Conservation (phyloP, 1,140 invertebrate species). For the Heliconius hewitsoni region DNA sequence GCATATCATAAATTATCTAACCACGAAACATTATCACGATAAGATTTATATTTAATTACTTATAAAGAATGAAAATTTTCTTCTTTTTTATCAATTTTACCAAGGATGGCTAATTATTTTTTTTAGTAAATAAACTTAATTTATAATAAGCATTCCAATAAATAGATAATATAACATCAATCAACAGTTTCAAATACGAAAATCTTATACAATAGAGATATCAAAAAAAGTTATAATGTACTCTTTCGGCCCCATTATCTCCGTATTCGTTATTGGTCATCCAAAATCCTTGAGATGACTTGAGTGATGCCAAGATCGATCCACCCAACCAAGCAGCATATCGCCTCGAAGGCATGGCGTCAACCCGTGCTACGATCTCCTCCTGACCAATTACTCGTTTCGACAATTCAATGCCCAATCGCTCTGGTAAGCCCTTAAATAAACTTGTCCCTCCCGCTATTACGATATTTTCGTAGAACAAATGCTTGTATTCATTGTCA, state of each 20-base stretch:
- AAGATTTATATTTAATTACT: neutral
- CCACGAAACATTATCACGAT: neutral
- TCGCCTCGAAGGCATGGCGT: slow-evolving; percentile 92
- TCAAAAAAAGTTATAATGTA: slow-evolving; percentile 73
- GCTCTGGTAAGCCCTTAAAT: slow-evolving; percentile 89
- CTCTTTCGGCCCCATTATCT: slow-evolving; percentile 84
- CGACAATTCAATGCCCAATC: slow-evolving; percentile 90
- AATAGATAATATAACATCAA: too few species aligned
- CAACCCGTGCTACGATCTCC: slow-evolving; percentile 92
- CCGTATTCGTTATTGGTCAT: slow-evolving; percentile 89
- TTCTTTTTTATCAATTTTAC: too few species aligned
- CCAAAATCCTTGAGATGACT: slow-evolving; percentile 91
- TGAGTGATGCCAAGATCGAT: slow-evolving; percentile 88
- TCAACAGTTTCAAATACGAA: neutral
- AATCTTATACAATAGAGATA: neutral
- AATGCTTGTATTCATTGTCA: slow-evolving; percentile 89
- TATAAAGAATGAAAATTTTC: too few species aligned
- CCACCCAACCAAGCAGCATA: slow-evolving; percentile 89
- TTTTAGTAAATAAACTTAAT: too few species aligned
- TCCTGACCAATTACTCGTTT: slow-evolving; percentile 82
- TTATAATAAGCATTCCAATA: too few species aligned
- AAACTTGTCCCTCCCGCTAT: slow-evolving; percentile 90
- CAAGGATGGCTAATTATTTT: too few species aligned
- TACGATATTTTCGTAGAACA: slow-evolving; percentile 91
- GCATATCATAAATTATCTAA: neutral